Percentiles rank a stretch among this genome's conserved stretches.
These are phyloP conservation scores for Amphipyra tragopoginis DNA, from an alignment of 2,888 invertebrate species.

Conservation along the genomic window DNA sequence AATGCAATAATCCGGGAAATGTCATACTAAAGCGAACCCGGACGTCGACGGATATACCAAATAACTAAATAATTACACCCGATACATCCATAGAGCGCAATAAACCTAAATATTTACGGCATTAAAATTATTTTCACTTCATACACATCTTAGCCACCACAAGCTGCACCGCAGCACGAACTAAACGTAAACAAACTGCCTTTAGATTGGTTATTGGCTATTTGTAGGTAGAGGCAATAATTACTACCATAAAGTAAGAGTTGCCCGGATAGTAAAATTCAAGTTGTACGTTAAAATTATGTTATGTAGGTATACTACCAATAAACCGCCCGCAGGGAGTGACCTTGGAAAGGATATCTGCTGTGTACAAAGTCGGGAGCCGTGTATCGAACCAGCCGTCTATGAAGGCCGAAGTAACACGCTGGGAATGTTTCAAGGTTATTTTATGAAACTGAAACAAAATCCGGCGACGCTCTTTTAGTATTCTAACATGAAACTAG, in stretches of 20 bases:
- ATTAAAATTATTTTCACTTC: constrained; percentile 64
- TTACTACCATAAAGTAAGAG: constrained; percentile 47
- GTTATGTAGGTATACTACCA: constrained; percentile 49
- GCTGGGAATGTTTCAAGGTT: constrained; percentile 57
- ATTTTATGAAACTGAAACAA: constrained; percentile 47
- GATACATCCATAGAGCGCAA: constrained; percentile 27
- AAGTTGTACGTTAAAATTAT: constrained; percentile 57
- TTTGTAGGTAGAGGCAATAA: constrained; percentile 48
- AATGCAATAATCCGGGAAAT: constrained; percentile 61
- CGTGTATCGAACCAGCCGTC: constrained; percentile 78
- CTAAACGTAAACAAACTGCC: constrained; percentile 58
- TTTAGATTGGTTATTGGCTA: constrained; percentile 57
- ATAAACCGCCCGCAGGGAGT: constrained; percentile 65
- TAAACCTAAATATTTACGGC: constrained; percentile 61
- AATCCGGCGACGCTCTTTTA: constrained; percentile 10
- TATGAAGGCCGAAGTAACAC: constrained; percentile 71
- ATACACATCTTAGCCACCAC: constrained; percentile 40
- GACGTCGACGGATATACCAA: constrained; percentile 51
- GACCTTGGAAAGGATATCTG: constrained; percentile 79
- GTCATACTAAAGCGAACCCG: constrained; percentile 49
- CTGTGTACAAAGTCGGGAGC: constrained; percentile 67
- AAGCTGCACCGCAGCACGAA: constrained; percentile 32
- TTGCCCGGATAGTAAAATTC: constrained; percentile 52
- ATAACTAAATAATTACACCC: constrained; percentile 48
- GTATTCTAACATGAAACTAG: not conserved